Evolutionary conservation across 2,113 vertebrate genomes (phyloP).

Genomic region (Oncorhynchus tshawytscha): DNA sequence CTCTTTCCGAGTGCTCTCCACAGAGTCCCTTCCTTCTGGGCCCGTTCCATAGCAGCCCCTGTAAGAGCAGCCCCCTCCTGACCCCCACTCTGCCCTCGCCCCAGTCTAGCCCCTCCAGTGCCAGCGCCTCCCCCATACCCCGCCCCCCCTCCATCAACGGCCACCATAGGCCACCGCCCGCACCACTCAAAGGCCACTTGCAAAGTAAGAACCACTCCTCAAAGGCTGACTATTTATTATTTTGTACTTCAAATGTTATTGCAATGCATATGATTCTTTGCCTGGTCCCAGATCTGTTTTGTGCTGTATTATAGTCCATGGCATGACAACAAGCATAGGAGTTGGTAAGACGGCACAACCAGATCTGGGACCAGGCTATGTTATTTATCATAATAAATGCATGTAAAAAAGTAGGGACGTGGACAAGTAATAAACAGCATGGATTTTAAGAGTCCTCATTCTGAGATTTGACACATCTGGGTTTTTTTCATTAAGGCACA

Average conservation of each 20-base stretch:
- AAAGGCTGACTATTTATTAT: background rate
- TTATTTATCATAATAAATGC: background rate
- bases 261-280: too few relatives aligned
- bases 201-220: conserved; percentile 66
- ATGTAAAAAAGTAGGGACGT: too few relatives aligned
- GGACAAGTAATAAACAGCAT: too few relatives aligned
- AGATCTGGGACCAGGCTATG: background rate
- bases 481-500: too few relatives aligned
- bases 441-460: too few relatives aligned
- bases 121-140: conserved; percentile 82
- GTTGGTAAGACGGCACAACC: too few relatives aligned
- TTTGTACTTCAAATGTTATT: too few relatives aligned
- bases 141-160: conserved; percentile 83
- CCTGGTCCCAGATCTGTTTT: too few relatives aligned
- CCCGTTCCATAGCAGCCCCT: conserved; percentile 59
- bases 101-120: conserved; percentile 71
- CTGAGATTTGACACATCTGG: too few relatives aligned
- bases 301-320: too few relatives aligned
- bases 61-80: conserved; percentile 33
- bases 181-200: conserved; percentile 59
- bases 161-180: conserved; percentile 75
- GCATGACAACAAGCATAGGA: too few relatives aligned
- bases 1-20: conserved; percentile 87
- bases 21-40: conserved; percentile 86
- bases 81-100: conserved; percentile 63